Base-by-base conservation (phyloP, 2,113 vertebrate genomes). In the Clinocottus analis region DNA sequence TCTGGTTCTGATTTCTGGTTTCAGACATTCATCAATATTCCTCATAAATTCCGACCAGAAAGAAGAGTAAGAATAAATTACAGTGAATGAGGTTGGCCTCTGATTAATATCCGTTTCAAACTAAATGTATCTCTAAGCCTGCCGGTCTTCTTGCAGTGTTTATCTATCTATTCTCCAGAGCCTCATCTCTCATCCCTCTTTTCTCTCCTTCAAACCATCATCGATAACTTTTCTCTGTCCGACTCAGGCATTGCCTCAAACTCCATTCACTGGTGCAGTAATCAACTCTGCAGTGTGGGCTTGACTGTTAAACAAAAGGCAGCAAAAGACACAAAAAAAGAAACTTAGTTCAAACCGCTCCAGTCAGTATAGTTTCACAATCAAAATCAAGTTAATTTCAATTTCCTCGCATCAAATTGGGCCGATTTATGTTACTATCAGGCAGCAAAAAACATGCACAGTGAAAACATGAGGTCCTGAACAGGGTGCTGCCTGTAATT, bases 401-500 rank as follows among this genome's bases (percentile, higher is more conserved):
- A 31, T 68, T 53, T 72, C 51, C n/a, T 1, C 4, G 63, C 56
- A 37, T 21, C 25, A 71, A 71, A 66, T 43, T 71, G 8, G 63
- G 60, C 8, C 29, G 23, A 67, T 79, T 85, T 35, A 13, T 76
- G 72, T 62, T 75, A 37, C 62, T 73, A 65, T 70, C 39, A 61
- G 67, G n/a, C 39, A 68, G 37, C 29, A 47, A 74, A 73, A 51
- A 16, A 59, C 60, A 45, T 58, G 31, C 35, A 14, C 64, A 61
- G 5, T 66, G 31, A 55, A 80, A 79, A 62, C 72, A 62, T 79
- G 37, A 72, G 37, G 45, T 74, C 56, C 49, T 64, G 67, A 72
- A 60, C 65, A 66, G 49, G 53, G 81, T 59, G 19, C 5, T 17
- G 25, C 35, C 53, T 82, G 39, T 58, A 69, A 58, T 47, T 84